phyloP scores from a whole-genome alignment of 1,140 invertebrate genomes.

The Brachionus asplanchnoidis region DNA sequence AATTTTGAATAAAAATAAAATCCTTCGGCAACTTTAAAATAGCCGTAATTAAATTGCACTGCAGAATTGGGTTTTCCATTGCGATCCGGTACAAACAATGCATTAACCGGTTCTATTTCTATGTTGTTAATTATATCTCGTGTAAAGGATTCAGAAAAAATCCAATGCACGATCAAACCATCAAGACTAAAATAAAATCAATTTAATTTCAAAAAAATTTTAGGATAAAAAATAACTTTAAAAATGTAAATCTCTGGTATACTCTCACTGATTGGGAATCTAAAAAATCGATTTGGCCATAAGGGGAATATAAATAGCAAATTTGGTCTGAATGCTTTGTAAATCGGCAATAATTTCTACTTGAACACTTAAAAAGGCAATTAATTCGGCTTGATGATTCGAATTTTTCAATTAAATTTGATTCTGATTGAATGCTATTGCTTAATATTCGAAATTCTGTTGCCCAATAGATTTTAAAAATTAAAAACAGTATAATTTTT shows the following conservation, averaged over 20 bases:
- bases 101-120: neutral
- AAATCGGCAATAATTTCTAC: neutral
- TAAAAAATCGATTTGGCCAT: neutral
- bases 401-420: neutral
- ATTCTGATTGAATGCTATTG: neutral
- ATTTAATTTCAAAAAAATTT: neutral
- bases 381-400: neutral
- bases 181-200: neutral
- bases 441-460: neutral
- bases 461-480: neutral
- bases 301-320: neutral
- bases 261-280: neutral
- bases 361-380: neutral
- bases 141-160: neutral
- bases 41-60: neutral
- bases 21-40: neutral
- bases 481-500: neutral
- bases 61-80: neutral
- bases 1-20: neutral
- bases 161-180: slow-evolving; percentile 2
- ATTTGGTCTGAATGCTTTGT: neutral
- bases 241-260: neutral
- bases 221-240: neutral
- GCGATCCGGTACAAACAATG: neutral
- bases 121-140: neutral